Percentiles rank a stretch among this genome's conserved stretches.
Evolutionary conservation across 2,113 vertebrate genomes (phyloP).

Genomic region (Pitta sordida): DNA sequence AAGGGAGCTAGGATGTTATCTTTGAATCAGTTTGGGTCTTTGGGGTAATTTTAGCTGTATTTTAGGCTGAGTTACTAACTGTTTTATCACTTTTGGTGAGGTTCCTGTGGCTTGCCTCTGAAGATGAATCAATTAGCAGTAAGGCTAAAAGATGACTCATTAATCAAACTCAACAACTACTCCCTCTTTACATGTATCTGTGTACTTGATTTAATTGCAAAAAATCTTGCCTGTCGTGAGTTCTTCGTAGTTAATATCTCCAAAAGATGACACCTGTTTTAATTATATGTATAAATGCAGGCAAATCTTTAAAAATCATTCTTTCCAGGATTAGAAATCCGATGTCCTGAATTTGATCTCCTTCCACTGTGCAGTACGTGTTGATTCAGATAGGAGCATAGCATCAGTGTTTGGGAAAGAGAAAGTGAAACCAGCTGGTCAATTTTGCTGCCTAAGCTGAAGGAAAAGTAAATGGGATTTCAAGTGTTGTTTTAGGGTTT

Average conservation of each 20-base stretch:
- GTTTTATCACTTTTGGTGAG: neutral
- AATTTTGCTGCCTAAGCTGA: neutral
- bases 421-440: neutral
- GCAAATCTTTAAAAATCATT: neutral
- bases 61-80: neutral
- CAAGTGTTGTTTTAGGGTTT: neutral
- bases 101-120: neutral
- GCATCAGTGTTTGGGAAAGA: neutral
- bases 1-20: neutral
- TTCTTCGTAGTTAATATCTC: neutral
- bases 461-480: neutral
- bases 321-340: neutral
- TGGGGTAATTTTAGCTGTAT: neutral
- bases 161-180: neutral
- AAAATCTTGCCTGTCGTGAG: neutral
- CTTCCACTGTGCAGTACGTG: neutral
- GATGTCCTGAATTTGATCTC: neutral
- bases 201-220: neutral
- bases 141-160: neutral
- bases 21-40: neutral
- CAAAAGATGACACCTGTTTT: neutral
- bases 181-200: neutral
- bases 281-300: neutral
- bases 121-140: neutral
- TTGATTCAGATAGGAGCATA: neutral